Conservation (phyloP, 2,113 vertebrate genomes). For the Paramormyrops kingsleyae region DNA sequence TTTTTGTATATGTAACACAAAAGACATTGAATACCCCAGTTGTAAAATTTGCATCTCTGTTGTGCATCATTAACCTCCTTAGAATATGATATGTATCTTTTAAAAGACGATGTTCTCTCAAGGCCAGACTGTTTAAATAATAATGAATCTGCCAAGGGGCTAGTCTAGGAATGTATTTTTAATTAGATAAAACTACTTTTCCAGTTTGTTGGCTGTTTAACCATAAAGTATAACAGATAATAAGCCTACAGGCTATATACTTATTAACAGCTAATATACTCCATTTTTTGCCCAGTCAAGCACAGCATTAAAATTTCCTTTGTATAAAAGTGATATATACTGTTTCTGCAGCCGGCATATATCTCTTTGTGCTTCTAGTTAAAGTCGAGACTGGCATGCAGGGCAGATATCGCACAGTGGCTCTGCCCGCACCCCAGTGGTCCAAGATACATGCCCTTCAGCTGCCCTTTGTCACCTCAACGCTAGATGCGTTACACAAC, state of each 20-base stretch:
- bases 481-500: neutral
- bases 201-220: slow-evolving; percentile 66
- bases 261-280: slow-evolving; percentile 47
- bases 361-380: neutral
- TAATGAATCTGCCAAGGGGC: slow-evolving; percentile 57
- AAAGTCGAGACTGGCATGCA: neutral
- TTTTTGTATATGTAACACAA: neutral
- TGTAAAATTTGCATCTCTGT: slow-evolving; percentile 40
- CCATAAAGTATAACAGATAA: slow-evolving; percentile 53
- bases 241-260: slow-evolving; percentile 51
- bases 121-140: slow-evolving; percentile 61
- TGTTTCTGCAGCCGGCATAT: neutral
- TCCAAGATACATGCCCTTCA: neutral
- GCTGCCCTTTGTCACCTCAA: neutral
- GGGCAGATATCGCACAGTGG: neutral
- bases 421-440: neutral
- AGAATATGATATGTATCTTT: slow-evolving; percentile 56
- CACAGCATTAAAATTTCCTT: slow-evolving; percentile 27
- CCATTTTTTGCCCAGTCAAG: slow-evolving; percentile 35
- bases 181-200: slow-evolving; percentile 66
- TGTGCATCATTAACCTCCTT: slow-evolving; percentile 39
- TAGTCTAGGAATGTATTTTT: slow-evolving; percentile 60
- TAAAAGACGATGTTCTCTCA: slow-evolving; percentile 49
- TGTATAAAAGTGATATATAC: neutral
- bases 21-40: slow-evolving; percentile 34